Conservation (phyloP, 2,113 vertebrate genomes). For the Oryzias curvinotus region DNA sequence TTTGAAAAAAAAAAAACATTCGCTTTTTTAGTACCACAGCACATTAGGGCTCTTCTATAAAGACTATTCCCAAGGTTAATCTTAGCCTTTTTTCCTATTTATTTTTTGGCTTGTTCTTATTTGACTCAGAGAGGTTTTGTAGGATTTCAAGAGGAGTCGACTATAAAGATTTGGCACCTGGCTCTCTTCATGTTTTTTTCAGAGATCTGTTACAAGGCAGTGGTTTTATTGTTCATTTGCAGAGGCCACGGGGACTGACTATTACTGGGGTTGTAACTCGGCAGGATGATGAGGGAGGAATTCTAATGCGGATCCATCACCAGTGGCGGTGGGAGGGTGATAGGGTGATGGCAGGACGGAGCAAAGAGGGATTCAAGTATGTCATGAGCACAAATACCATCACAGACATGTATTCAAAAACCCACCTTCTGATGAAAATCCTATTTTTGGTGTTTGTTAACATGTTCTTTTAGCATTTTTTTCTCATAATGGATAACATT, state of each 20-base stretch:
- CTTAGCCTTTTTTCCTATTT: conserved; percentile 26
- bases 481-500: no score
- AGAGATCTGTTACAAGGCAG: conserved; percentile 61
- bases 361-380: conserved; percentile 53
- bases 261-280: conserved; percentile 76
- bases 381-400: conserved; percentile 29
- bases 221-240: conserved; percentile 75
- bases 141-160: conserved; percentile 17
- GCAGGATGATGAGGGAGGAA: conserved; percentile 69
- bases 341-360: conserved; percentile 30
- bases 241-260: conserved; percentile 65
- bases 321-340: conserved; percentile 37
- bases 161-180: conserved; percentile 53
- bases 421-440: no score
- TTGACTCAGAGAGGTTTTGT: conserved; percentile 20
- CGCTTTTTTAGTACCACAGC: conserved; percentile 25
- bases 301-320: conserved; percentile 68
- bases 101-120: conserved; percentile 49
- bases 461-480: no score
- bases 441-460: no score
- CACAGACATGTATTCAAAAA: conserved; percentile 12
- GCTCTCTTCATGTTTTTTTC: conserved; percentile 35
- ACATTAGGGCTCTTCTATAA: conserved; percentile 23
- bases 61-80: conserved; percentile 50
- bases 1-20: conserved; percentile 17